A percentile compares a stretch with the other conserved stretches of the same genome.
Evolutionary conservation across 2,797 vertebrate species (phyloP).

Genomic region (Cebuella pygmaea): DNA sequence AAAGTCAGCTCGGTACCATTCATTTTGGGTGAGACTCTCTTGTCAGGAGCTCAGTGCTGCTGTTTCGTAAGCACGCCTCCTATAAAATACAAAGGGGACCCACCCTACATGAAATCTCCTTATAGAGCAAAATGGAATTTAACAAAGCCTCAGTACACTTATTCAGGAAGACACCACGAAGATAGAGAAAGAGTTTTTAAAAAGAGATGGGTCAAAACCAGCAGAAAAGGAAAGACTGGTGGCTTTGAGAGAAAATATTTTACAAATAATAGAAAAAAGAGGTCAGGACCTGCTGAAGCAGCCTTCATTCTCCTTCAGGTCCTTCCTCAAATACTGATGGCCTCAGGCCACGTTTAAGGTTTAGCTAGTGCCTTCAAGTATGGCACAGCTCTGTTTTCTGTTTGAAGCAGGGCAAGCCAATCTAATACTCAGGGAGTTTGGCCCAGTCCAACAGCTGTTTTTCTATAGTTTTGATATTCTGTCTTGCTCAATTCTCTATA

Average conservation of each 20-base stretch:
- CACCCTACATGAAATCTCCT: background rate
- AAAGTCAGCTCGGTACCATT: background rate
- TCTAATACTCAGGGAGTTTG: background rate
- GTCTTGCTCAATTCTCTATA: background rate
- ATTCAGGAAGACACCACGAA: background rate
- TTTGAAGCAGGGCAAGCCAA: background rate
- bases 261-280: constrained; percentile 46
- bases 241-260: constrained; percentile 37
- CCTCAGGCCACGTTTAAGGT: background rate
- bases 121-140: background rate
- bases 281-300: background rate
- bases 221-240: background rate
- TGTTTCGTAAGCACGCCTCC: background rate
- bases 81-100: background rate
- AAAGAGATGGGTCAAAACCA: background rate
- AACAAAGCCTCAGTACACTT: background rate
- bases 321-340: background rate
- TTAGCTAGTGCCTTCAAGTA: background rate
- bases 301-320: background rate
- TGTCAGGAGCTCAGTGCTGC: background rate
- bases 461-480: background rate
- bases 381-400: background rate
- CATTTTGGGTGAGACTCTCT: background rate
- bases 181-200: background rate
- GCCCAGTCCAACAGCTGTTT: background rate